Percentiles rank a stretch among this genome's conserved stretches.
Conservation (phyloP, 2,888 invertebrate species). For the Panorpa germanica region DNA sequence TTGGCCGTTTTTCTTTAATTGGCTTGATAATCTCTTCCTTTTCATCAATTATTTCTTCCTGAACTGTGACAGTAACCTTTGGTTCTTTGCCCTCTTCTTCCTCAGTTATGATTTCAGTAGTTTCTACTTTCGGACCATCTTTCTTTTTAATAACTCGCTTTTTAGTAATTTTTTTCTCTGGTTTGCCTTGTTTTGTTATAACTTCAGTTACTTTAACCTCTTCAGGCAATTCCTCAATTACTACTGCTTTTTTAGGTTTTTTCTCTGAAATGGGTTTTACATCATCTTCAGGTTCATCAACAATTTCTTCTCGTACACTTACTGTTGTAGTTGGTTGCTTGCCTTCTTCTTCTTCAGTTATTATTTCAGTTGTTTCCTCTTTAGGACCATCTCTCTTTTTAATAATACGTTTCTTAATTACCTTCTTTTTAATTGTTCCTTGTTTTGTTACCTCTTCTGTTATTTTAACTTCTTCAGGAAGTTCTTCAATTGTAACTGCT, state of each 20-base stretch:
- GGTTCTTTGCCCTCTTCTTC: conserved; percentile 19
- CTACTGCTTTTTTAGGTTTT: conserved; percentile 4
- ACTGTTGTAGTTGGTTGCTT: conserved; percentile 16
- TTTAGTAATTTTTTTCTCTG: conserved; percentile 22
- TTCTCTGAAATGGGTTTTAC: conserved; percentile 12
- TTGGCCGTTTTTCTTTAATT: conserved; percentile 15
- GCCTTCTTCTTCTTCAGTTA: conserved; percentile 16
- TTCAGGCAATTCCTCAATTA: conserved; percentile 11
- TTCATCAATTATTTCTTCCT: conserved; percentile 13
- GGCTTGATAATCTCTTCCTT: conserved; percentile 14
- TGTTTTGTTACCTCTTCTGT: conserved; percentile 9
- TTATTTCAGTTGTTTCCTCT: conserved; percentile 13
- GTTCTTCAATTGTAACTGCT: conserved; percentile 12
- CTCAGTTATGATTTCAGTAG: conserved; percentile 22
- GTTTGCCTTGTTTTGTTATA: conserved; percentile 19
- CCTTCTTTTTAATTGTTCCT: conserved; percentile 11
- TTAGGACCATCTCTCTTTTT: conserved; percentile 9
- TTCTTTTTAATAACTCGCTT: conserved; percentile 24
- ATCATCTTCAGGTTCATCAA: conserved; percentile 14
- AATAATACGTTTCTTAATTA: conserved; percentile 11
- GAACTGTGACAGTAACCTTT: conserved; percentile 21
- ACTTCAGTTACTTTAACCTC: conserved; percentile 15
- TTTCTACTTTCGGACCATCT: conserved; percentile 20
- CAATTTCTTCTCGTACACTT: conserved; percentile 13
- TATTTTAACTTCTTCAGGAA: conserved; percentile 14